Base-by-base conservation (phyloP, 2,113 vertebrate species). In the Electrona antarctica region DNA sequence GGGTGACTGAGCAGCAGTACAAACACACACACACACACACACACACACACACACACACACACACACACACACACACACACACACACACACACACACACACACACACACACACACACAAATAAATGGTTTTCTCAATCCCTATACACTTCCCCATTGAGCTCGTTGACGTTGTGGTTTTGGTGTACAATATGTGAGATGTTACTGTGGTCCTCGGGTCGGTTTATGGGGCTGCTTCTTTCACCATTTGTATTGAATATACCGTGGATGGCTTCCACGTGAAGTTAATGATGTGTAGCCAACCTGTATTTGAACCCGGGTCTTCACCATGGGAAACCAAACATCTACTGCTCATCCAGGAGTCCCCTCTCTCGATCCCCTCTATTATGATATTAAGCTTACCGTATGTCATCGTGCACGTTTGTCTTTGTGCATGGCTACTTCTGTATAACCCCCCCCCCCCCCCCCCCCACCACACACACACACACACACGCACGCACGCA, bases 1-100 rank as follows among this genome's bases (percentile, higher is more conserved):
- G 74, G 82, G 69, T 77, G 83, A 88, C 66, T 69, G 81, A 86
- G 78, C 64, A 89, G 83, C 71, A 71, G 54, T 90, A 86, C 80
- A 90, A 80, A 87, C 89, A 79, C 87, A 88, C 81, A 88, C 83
- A 76, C 62, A 73, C 49, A 60, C 49, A 41, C 52, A 55, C 14
- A 55, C 52, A 55, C 12, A 1, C 14, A 55, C 52, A 12, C 8
- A 55, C 52, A 55, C 12, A 12, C 10, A 55, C 21, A 21, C 21
- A 21, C 21, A 55, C 52, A 55, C 12, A 1, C 14, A 55, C 52
- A 2, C 8, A n/a, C 52, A 55, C 12, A 12, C 52, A 55, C 14
- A 55, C 52, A 55, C 12, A 1, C 14, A 55, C 52, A 12, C 8
- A 55, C 52, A 55, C 12, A 12, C 10, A 55, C 21, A 21, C 21